Percentiles rank a stretch among this genome's conserved stretches.
phyloP scores from a whole-genome alignment of 2,888 invertebrate species.

The Melipona beecheii region DNA sequence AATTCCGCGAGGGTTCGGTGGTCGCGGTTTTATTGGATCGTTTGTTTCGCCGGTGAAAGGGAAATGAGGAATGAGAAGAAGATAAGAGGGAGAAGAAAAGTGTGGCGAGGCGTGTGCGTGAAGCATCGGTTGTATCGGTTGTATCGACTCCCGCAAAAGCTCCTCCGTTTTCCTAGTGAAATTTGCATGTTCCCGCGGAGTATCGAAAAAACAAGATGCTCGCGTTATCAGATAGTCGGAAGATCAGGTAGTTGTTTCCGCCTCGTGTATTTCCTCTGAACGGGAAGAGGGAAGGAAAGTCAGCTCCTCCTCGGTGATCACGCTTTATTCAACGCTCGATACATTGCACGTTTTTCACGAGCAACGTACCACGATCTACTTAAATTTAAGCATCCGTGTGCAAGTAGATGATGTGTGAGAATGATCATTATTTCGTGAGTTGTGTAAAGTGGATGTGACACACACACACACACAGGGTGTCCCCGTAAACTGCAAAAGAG shows the following conservation, averaged over 20 bases:
- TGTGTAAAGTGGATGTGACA: too few species aligned
- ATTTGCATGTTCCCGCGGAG: conserved; percentile 35
- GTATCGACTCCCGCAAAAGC: conserved; percentile 13
- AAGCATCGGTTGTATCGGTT: neutral
- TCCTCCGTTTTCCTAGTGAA: conserved; percentile 20
- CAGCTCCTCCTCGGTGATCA: neutral
- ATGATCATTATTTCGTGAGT: too few species aligned
- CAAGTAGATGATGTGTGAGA: too few species aligned
- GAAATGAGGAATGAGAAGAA: conserved; percentile 1
- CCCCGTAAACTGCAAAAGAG: too few species aligned
- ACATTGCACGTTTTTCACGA: neutral
- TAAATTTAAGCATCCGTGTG: too few species aligned
- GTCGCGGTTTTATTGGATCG: conserved; percentile 27
- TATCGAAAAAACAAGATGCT: conserved; percentile 5
- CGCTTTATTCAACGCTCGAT: neutral
- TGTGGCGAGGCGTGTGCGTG: neutral
- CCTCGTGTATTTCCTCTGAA: neutral
- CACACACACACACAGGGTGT: too few species aligned
- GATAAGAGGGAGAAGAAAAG: neutral
- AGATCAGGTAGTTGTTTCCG: neutral
- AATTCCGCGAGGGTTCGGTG: neutral
- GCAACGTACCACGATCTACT: neutral
- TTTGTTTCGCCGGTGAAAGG: conserved; percentile 24
- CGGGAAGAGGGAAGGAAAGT: neutral
- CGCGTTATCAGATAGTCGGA: neutral